Percentiles rank a stretch among this genome's conserved stretches.
Conservation (phyloP, 2,797 vertebrate species). For the Myotis planiceps region DNA sequence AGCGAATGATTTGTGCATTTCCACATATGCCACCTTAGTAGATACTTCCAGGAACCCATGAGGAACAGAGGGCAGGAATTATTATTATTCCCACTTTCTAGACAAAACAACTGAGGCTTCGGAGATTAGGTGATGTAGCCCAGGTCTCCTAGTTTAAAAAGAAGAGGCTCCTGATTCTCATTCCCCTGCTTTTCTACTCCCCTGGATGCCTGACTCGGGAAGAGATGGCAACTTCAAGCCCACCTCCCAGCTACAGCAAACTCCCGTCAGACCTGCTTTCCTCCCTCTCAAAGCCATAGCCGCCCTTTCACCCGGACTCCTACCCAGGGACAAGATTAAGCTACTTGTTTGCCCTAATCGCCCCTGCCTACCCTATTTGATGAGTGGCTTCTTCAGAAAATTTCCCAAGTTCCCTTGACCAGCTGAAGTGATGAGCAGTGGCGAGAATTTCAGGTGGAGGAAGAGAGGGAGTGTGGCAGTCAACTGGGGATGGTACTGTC, state of each 20-base stretch:
- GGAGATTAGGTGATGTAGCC: background rate
- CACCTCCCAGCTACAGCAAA: background rate
- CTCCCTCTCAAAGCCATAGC: background rate
- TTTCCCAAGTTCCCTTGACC: background rate
- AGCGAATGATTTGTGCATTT: background rate
- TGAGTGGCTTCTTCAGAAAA: constrained; percentile 19
- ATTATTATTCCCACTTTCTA: background rate
- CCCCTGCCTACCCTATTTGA: background rate
- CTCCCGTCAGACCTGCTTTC: background rate
- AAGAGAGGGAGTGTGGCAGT: background rate
- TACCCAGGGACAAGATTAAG: background rate
- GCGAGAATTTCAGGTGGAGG: background rate
- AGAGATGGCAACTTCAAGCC: background rate
- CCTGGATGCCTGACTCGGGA: background rate
- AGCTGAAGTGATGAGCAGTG: background rate
- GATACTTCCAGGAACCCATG: background rate
- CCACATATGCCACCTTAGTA: background rate
- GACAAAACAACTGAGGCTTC: background rate
- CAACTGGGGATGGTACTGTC: background rate
- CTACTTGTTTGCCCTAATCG: background rate
- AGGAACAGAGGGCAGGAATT: background rate
- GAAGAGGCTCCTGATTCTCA: background rate
- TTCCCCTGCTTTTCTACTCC: background rate
- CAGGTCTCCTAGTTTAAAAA: background rate
- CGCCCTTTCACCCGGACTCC: background rate